Percentiles rank a stretch among this genome's conserved stretches.
These are phyloP conservation scores for Volucella zonaria DNA, from an alignment of 2,888 invertebrate species.

Conservation along the genomic window DNA sequence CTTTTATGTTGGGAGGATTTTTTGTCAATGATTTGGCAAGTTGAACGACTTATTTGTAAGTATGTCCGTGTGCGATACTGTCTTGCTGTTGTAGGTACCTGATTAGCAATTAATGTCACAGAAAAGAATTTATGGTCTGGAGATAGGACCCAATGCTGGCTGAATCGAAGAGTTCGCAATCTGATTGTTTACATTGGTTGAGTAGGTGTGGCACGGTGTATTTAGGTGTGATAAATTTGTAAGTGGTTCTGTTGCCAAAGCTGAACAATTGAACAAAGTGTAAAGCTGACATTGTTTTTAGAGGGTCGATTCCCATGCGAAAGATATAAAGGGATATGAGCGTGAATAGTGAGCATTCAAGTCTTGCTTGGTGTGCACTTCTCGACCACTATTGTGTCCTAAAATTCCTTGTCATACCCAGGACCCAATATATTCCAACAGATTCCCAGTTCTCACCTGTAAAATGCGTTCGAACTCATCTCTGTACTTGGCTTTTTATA, in stretches of 20 bases:
- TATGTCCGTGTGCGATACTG: conserved; percentile 50
- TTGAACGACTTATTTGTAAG: conserved; percentile 58
- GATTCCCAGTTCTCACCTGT: no score
- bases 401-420: no score
- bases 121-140: conserved; percentile 52
- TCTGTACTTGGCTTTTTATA: no score
- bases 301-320: no score
- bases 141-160: conserved; percentile 18
- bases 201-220: conserved; percentile 62
- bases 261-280: not conserved
- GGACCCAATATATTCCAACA: no score
- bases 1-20: conserved; percentile 24
- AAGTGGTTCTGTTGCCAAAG: not conserved
- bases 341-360: no score
- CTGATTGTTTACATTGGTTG: conserved; percentile 42
- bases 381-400: no score
- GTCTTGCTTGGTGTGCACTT: no score
- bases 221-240: conserved; percentile 57
- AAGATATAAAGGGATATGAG: no score
- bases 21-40: conserved; percentile 61
- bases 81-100: not conserved
- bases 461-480: no score
- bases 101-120: conserved; percentile 46
- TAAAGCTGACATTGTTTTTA: no score
- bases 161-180: conserved; percentile 41